phyloP scores from a whole-genome alignment of 2,888 invertebrate genomes.

The Orthosia cruda region DNA sequence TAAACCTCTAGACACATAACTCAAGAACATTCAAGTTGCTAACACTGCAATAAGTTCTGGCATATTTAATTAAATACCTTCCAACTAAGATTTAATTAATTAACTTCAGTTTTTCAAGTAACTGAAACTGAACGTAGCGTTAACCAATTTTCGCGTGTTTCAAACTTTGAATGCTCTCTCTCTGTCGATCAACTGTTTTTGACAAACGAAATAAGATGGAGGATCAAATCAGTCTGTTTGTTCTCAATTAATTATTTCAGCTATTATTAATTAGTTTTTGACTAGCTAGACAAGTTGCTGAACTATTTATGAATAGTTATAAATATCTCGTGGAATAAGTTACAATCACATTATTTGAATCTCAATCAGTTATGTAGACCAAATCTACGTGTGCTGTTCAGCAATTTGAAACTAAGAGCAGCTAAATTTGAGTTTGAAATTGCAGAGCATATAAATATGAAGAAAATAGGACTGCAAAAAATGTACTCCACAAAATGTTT shows the following conservation, averaged over 20 bases:
- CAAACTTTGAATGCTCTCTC: constrained; percentile 31
- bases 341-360: not conserved
- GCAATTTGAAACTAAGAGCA: not conserved
- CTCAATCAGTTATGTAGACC: not conserved
- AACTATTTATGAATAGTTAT: constrained; percentile 12
- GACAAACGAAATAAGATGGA: constrained; percentile 27
- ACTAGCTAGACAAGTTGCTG: not conserved
- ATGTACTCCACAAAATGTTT: not conserved
- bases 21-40: constrained; percentile 2
- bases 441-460: not conserved
- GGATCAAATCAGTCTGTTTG: not conserved
- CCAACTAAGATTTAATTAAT: constrained; percentile 23
- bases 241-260: constrained; percentile 10
- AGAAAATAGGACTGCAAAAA: not conserved
- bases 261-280: not conserved
- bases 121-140: constrained; percentile 6
- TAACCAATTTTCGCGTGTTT: constrained; percentile 34
- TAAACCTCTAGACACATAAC: no score
- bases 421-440: no score
- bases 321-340: no score
- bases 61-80: constrained; percentile 27
- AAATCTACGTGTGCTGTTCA: not conserved
- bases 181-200: constrained; percentile 42
- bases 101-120: constrained; percentile 26
- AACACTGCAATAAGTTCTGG: constrained; percentile 24